phyloP scores from a whole-genome alignment of 1,140 invertebrate species.

The Drosophila bocki region DNA sequence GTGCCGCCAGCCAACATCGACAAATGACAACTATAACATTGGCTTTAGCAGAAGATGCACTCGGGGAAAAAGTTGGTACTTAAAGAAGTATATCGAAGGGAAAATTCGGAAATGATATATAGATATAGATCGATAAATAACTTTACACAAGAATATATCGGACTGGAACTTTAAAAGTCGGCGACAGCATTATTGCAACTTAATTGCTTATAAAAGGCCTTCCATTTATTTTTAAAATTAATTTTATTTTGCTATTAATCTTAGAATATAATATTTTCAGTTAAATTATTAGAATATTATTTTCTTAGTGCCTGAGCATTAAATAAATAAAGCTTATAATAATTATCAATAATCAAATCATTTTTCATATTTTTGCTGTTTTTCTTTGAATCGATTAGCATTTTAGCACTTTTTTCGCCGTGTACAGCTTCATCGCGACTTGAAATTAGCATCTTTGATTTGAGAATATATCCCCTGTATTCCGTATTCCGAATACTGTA shows the following conservation, averaged over 20 bases:
- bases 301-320: background rate
- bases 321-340: background rate
- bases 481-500: background rate
- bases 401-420: slow-evolving; percentile 4
- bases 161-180: no score
- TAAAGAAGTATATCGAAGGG: background rate
- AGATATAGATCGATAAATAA: no score
- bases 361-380: background rate
- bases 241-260: background rate
- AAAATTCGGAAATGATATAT: no score
- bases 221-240: background rate
- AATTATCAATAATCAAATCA: background rate
- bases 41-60: slow-evolving; percentile 10
- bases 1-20: slow-evolving; percentile 25
- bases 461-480: slow-evolving; percentile 45
- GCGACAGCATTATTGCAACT: no score
- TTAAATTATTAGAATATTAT: background rate
- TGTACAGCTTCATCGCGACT: slow-evolving; percentile 3
- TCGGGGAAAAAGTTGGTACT: background rate
- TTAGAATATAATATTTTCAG: background rate
- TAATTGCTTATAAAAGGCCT: no score
- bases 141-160: no score
- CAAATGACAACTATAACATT: slow-evolving; percentile 18
- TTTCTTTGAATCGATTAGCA: slow-evolving; percentile 1
- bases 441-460: slow-evolving; percentile 80